These are phyloP conservation scores for Propithecus coquereli DNA, from an alignment of 2,113 vertebrate species.

Conservation along the genomic window DNA sequence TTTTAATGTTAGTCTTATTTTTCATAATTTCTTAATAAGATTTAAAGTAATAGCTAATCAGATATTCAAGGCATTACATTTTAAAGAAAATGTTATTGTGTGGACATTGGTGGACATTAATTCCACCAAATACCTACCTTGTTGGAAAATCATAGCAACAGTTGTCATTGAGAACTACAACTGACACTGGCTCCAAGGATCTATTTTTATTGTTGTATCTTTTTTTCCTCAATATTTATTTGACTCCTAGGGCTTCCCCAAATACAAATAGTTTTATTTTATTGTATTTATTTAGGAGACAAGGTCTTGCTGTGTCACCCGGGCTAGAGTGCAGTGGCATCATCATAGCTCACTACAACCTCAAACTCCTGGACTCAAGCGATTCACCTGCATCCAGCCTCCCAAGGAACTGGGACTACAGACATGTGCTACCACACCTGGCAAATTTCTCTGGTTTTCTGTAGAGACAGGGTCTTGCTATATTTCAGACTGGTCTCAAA, in stretches of 20 bases:
- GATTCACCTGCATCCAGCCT: no score
- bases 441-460: no score
- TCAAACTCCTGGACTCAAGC: no score
- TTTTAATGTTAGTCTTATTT: constrained; percentile 37
- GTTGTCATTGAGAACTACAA: not conserved
- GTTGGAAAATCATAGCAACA: not conserved
- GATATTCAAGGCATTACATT: not conserved
- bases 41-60: constrained; percentile 18
- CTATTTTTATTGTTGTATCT: not conserved
- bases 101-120: not conserved
- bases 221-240: not conserved
- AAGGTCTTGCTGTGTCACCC: no score
- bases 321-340: no score
- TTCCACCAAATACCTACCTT: not conserved
- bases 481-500: no score
- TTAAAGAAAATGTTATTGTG: constrained; percentile 33
- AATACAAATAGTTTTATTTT: not conserved
- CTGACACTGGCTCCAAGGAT: not conserved
- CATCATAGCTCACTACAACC: no score
- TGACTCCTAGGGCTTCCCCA: not conserved
- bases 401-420: no score
- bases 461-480: no score
- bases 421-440: no score
- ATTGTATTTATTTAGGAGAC: not conserved
- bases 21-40: constrained; percentile 34